phyloP scores from a whole-genome alignment of 1,140 invertebrate genomes.

The Drosophila aff. region DNA sequence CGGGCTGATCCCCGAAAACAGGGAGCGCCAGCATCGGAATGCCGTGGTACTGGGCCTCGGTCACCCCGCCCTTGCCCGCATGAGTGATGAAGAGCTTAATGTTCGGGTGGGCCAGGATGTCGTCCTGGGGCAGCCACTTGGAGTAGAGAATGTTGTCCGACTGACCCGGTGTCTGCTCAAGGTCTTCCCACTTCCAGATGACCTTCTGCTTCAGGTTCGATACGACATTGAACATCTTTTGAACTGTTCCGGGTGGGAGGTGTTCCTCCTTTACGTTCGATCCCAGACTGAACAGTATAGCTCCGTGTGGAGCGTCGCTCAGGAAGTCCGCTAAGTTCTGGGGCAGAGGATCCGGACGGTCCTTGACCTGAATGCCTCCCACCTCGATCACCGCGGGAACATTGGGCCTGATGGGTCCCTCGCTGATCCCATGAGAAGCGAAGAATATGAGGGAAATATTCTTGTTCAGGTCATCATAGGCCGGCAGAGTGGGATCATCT shows the following conservation, averaged over 20 bases:
- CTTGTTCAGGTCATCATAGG: conserved; percentile 48
- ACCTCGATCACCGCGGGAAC: conserved; percentile 81
- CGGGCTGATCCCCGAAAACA: conserved; percentile 78
- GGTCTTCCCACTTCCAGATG: conserved; percentile 86
- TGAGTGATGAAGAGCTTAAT: conserved; percentile 90
- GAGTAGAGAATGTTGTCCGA: conserved; percentile 86
- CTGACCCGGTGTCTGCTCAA: conserved; percentile 72
- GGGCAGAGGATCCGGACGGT: conserved; percentile 68
- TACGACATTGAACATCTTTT: conserved; percentile 85
- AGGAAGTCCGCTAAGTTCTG: conserved; percentile 45
- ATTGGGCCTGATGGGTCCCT: conserved; percentile 72
- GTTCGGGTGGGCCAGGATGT: conserved; percentile 87
- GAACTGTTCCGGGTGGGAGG: conserved; percentile 81
- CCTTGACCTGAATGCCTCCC: conserved; percentile 85
- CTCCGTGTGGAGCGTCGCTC: conserved; percentile 55
- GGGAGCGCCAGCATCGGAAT: conserved; percentile 86
- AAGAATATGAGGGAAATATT: conserved; percentile 66
- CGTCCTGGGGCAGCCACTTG: conserved; percentile 88
- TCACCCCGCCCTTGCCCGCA: conserved; percentile 87
- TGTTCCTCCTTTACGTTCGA: conserved; percentile 85
- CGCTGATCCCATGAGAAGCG: conserved; percentile 53
- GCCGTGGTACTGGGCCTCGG: conserved; percentile 86
- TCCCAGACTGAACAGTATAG: conserved; percentile 88
- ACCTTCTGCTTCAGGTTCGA: conserved; percentile 83
- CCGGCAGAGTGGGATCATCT: conserved; percentile 40